A percentile compares a stretch with the other conserved stretches of the same genome.
These are phyloP conservation scores for Saguinus imperator DNA, from an alignment of 2,113 vertebrate genomes.

Conservation along the genomic window DNA sequence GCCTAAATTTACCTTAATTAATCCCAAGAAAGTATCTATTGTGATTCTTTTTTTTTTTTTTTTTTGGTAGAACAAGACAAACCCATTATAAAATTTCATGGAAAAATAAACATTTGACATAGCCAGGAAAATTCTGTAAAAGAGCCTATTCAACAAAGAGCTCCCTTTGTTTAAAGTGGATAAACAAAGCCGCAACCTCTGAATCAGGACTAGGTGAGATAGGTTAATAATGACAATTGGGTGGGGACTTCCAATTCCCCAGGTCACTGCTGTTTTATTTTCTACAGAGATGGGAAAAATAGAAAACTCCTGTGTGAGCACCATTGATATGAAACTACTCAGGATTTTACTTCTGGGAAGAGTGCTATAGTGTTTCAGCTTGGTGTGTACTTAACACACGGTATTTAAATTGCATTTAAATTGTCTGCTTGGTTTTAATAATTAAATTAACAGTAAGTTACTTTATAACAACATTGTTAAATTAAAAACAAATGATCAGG, in stretches of 20 bases:
- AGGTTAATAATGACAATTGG: not conserved
- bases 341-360: not conserved
- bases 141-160: not conserved
- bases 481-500: not conserved
- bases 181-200: not conserved
- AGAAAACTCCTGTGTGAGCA: not conserved
- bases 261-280: not conserved
- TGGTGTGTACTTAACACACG: not conserved
- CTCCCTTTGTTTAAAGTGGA: not conserved
- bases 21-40: not conserved
- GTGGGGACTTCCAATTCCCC: not conserved
- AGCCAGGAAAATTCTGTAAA: not conserved
- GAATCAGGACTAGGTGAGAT: not conserved
- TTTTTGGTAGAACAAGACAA: not conserved
- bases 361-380: not conserved
- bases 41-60: not conserved
- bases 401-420: not conserved
- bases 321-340: not conserved
- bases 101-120: not conserved
- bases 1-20: slow-evolving; percentile 1
- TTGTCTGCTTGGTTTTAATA: not conserved
- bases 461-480: not conserved
- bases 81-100: not conserved
- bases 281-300: not conserved
- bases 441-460: not conserved